A percentile compares a stretch with the other conserved stretches of the same genome.
Evolutionary conservation across 2,888 invertebrate species (phyloP).

Genomic region (Ichneumon xanthorius): DNA sequence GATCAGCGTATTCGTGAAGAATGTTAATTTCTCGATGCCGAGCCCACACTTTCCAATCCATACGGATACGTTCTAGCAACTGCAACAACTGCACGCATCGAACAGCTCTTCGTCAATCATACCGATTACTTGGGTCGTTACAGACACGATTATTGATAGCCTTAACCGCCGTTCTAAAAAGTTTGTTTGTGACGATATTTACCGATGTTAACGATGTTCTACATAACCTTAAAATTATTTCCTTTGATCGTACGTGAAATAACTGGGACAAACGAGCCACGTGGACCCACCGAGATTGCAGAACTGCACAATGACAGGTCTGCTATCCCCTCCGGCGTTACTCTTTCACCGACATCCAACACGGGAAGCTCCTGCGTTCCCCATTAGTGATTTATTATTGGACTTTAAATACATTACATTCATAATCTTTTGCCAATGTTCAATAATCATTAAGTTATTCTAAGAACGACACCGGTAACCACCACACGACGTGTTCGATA

Average conservation of each 20-base stretch:
- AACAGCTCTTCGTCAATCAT: neutral
- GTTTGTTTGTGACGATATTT: no score
- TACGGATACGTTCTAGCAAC: conserved; percentile 31
- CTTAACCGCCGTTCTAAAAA: no score
- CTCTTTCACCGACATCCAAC: neutral
- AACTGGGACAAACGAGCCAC: neutral
- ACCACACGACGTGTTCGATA: no score
- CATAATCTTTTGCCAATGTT: neutral
- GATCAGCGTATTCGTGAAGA: conserved; percentile 48
- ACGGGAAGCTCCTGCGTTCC: neutral
- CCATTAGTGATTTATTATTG: neutral
- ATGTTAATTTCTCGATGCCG: conserved; percentile 35
- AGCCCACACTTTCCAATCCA: conserved; percentile 47
- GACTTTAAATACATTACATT: neutral
- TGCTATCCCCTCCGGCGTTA: neutral
- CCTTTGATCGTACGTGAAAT: no score
- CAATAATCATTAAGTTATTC: neutral
- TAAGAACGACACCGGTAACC: neutral
- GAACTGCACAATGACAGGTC: neutral
- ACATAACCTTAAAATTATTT: no score
- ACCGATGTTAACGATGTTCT: no score
- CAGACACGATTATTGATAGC: no score
- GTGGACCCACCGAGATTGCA: neutral
- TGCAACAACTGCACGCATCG: conserved; percentile 5
- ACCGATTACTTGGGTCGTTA: neutral